These are phyloP conservation scores for Drusus annulatus DNA, from an alignment of 1,140 invertebrate species.

Conservation along the genomic window DNA sequence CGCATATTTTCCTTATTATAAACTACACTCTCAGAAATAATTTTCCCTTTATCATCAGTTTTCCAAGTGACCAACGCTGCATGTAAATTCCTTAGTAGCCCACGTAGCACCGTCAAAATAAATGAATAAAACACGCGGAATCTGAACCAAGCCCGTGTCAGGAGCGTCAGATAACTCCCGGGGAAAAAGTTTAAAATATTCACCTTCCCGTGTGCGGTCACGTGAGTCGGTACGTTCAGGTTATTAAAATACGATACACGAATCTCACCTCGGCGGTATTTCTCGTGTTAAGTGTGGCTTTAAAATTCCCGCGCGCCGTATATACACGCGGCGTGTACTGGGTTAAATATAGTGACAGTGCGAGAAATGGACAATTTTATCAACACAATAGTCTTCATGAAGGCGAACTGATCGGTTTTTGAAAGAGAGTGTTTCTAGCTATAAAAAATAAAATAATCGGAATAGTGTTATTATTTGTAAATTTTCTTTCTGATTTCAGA, in stretches of 20 bases:
- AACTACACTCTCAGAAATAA: too few species aligned
- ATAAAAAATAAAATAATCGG: too few species aligned
- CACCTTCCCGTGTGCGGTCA: conserved; percentile 17
- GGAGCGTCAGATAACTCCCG: conserved; percentile 5
- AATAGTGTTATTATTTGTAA: too few species aligned
- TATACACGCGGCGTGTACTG: conserved; percentile 37
- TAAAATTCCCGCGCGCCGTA: conserved; percentile 53
- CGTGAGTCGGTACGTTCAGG: background rate
- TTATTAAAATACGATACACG: conserved; percentile 52
- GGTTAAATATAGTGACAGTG: conserved; percentile 34
- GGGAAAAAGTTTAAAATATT: conserved; percentile 29
- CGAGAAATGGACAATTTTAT: background rate
- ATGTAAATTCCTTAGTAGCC: too few species aligned
- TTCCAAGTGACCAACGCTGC: background rate
- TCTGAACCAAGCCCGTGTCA: background rate
- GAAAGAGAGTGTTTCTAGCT: too few species aligned
- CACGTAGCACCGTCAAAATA: background rate
- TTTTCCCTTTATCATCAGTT: background rate
- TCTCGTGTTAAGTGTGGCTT: conserved; percentile 55
- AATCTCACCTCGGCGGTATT: conserved; percentile 55
- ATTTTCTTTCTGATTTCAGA: too few species aligned
- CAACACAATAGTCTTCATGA: background rate
- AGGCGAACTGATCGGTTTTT: background rate
- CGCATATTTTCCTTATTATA: too few species aligned
- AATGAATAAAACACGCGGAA: background rate